Conservation (phyloP, 2,888 invertebrate species). For the Nezara viridula region DNA sequence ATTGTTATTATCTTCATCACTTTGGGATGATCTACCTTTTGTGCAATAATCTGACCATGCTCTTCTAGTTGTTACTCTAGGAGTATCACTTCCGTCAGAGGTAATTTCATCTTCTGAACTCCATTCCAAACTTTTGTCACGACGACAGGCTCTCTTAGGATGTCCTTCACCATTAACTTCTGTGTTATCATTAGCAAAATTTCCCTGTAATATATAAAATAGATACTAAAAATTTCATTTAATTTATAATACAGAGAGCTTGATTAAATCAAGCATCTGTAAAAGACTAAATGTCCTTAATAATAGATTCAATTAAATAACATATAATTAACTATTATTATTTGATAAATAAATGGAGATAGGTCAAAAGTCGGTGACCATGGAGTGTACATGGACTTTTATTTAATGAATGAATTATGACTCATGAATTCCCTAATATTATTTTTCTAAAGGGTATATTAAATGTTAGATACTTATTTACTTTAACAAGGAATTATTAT, state of each 20-base stretch:
- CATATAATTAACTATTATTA: neutral
- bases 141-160: conserved; percentile 55
- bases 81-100: conserved; percentile 70
- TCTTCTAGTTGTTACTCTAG: conserved; percentile 79
- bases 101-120: conserved; percentile 65
- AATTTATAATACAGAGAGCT: neutral
- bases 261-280: neutral
- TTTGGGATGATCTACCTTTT: conserved; percentile 74
- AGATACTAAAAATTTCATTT: neutral
- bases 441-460: no score
- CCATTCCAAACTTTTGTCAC: conserved; percentile 63
- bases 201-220: conserved; percentile 36
- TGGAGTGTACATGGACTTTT: no score
- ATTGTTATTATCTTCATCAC: conserved; percentile 74
- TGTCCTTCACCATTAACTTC: conserved; percentile 49
- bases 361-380: no score
- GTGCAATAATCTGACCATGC: conserved; percentile 83
- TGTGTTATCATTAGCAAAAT: conserved; percentile 9
- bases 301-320: neutral
- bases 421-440: no score
- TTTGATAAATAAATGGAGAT: neutral
- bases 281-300: neutral
- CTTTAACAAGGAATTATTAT: no score
- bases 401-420: no score
- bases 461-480: no score